Conservation (phyloP, 2,888 invertebrate species). For the Dynastes tityus region DNA sequence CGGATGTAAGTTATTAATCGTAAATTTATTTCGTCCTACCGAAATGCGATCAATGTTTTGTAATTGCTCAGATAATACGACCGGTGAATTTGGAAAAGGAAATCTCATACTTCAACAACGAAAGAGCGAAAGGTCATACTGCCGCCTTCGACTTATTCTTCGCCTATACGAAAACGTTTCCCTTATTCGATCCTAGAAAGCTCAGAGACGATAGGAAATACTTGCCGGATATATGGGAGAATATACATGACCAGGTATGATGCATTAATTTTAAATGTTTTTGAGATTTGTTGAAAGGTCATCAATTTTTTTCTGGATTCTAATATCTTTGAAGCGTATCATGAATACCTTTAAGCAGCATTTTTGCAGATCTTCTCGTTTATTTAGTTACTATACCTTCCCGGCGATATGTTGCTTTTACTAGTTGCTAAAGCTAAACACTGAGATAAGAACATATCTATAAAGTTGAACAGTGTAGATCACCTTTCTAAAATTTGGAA, state of each 20-base stretch:
- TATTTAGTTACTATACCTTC: no score
- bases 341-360: no score
- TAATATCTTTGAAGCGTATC: no score
- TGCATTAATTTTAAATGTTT: no score
- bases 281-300: no score
- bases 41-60: not conserved
- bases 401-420: no score
- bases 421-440: no score
- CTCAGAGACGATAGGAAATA: constrained; percentile 64
- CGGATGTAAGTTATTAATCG: constrained; percentile 18
- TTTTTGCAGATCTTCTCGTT: no score
- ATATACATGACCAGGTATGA: constrained; percentile 67
- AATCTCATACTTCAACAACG: constrained; percentile 67
- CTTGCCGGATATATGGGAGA: constrained; percentile 64
- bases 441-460: no score
- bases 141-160: constrained; percentile 68
- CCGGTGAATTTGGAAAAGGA: constrained; percentile 58
- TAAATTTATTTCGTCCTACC: not conserved
- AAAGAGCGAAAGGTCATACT: constrained; percentile 54
- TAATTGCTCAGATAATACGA: constrained; percentile 9
- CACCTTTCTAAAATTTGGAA: no score
- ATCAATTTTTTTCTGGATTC: no score
- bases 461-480: no score
- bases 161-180: constrained; percentile 65
- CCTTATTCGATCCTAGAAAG: constrained; percentile 66